Conservation (phyloP, 2,113 vertebrate species). For the Dasyornis broadbenti region DNA sequence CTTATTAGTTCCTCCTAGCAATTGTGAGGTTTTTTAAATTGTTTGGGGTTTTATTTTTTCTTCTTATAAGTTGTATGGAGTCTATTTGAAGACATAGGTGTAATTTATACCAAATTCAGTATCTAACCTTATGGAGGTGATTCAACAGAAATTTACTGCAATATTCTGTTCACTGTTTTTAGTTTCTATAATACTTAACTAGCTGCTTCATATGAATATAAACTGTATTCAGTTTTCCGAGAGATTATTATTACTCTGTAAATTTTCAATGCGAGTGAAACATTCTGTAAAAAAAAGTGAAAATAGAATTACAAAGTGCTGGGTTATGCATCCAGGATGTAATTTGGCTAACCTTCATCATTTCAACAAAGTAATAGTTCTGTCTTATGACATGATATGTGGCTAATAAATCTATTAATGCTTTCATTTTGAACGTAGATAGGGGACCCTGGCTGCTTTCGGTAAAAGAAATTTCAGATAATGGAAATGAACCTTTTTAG, state of each 20-base stretch:
- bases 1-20: not conserved
- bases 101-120: not conserved
- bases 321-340: not conserved
- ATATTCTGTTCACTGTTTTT: not conserved
- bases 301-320: not conserved
- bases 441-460: not conserved
- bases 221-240: not conserved
- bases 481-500: not conserved
- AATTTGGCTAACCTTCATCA: not conserved
- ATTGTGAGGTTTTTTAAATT: not conserved
- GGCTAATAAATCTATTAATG: not conserved
- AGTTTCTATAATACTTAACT: not conserved
- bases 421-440: not conserved
- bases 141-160: not conserved
- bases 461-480: not conserved
- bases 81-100: not conserved
- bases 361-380: not conserved
- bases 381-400: not conserved
- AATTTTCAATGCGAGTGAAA: not conserved
- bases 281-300: not conserved
- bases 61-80: not conserved
- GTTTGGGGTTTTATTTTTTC: not conserved
- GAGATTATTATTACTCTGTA: not conserved
- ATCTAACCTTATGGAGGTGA: not conserved
- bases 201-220: not conserved